Base-by-base conservation (phyloP, 2,888 invertebrate genomes). In the Drosophila incognita region DNA sequence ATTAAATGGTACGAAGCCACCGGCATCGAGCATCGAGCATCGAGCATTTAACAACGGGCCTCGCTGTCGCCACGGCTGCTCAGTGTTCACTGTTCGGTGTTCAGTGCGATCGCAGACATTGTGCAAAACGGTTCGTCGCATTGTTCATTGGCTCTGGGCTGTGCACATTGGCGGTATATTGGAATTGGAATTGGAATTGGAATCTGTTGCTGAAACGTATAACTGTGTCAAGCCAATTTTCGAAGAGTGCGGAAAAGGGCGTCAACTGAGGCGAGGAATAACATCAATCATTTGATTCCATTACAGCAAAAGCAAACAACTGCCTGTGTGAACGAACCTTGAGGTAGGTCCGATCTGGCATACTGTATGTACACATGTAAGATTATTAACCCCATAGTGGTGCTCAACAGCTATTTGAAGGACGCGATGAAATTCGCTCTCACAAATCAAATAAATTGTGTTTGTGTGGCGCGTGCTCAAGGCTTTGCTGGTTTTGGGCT, bases 51-150 rank as follows among this genome's bases (percentile, higher is more conserved):
- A 40, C 53, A 59, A 51, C 29, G 72, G 33, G 31, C 51, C 38
- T 58, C 64, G 76, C 51, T 57, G 58, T 56, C 27, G 68, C 60
- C 57, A 59, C 18, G 51, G 73, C 49, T 58, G 46, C n/a, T 52
- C 27, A n/a, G 63, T 52, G 57, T 69, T 83, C 82, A 85, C 83
- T 87, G 74, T 33, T 52, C 7, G 13, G 58, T 54, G 53, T 69
- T 83, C 83, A 89, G 89, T 90, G 73, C 76, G 90, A 87, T 90
- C 90, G 81, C 82, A 90, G 86, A 79, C 90, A 79, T 90, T 84
- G 86, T 79, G 67, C 76, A 76, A 71, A 80, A 76, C 89, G 74
- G 82, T 83, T 76, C 73, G 59, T 76, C 67, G 59, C 64, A 67
- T 76, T 42, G 54, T 60, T 59, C 62, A 69, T 76, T 48, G 54